Base-by-base conservation (phyloP, 1,140 invertebrate species). In the Drosophila suzukii region DNA sequence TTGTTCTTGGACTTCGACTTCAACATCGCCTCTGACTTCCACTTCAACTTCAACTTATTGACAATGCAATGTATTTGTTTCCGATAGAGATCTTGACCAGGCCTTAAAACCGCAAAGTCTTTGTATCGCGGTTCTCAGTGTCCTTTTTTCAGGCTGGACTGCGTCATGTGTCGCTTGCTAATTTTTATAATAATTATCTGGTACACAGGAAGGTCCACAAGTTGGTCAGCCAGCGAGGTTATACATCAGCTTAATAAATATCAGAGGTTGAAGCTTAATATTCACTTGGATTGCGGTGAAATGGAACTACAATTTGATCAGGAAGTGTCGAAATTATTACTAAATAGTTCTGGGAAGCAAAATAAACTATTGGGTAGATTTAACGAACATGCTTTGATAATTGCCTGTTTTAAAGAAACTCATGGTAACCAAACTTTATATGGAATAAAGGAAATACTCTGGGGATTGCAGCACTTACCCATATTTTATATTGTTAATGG, bases 41-140 rank as follows among this genome's bases (percentile, higher is more conserved):
- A 76, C 73, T 43, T 65, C 2, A 75, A 77, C 63, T 20, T 58
- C 8, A 46, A 70, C 17, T 49, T 70, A 71, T 59, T 77, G 44
- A 75, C 54, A 75, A 73, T 73, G 60, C 71, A 20, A 34, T 54
- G 73, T 66, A 66, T 55, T 75, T 73, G 68, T 73, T 63, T 56
- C 41, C 49, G 72, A 75, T 75, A 41, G 41, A 54, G 46, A 75
- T 75, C 73, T 43, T 61, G 46, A 24, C 54, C 47, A 20, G 55
- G 41, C 27, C 67, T 72, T 72, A 72, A 73, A 73, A 72, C 34
- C 39, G 34, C 27, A 34, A 41, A 41, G 54, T 2, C 39, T 27
- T 39, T 36, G 44, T 36, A 34, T 5, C 36, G 43, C 17, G 57
- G 49, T 47, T 38, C 27, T 24, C 56, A 73, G 70, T 73, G 32